Evolutionary conservation across 2,113 vertebrate genomes (phyloP).

Genomic region (Cepphus grylle): DNA sequence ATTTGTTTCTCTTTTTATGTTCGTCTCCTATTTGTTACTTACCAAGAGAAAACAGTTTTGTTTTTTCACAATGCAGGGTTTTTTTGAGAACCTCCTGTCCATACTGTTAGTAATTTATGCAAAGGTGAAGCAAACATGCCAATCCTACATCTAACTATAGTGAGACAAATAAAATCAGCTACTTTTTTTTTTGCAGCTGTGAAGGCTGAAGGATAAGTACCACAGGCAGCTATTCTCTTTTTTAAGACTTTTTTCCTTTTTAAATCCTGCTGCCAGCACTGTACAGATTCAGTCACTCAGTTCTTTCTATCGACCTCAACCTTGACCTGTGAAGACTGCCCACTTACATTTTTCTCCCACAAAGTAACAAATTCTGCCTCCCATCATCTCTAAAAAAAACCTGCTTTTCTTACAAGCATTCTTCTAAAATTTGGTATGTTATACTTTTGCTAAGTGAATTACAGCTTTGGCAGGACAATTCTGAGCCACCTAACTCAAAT

Average conservation of each 20-base stretch:
- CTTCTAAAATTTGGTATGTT: constrained; percentile 5
- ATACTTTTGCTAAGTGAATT: constrained; percentile 14
- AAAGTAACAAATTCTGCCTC: not conserved
- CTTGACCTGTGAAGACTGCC: constrained; percentile 50
- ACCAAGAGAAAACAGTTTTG: not conserved
- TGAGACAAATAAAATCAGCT: constrained; percentile 53
- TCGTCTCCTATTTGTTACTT: not conserved
- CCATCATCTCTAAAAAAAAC: not conserved
- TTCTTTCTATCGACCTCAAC: constrained; percentile 52
- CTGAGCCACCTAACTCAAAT: not conserved
- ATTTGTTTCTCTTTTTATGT: not conserved
- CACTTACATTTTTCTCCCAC: constrained; percentile 35
- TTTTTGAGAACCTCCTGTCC: constrained; percentile 5
- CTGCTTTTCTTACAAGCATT: constrained; percentile 3
- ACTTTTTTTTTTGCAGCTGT: constrained; percentile 1
- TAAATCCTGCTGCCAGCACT: constrained; percentile 27
- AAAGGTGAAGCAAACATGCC: constrained; percentile 57
- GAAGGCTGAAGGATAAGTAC: constrained; percentile 45
- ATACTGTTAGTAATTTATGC: constrained; percentile 42
- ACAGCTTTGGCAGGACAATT: not conserved
- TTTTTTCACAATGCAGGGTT: not conserved
- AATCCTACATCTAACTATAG: constrained; percentile 37
- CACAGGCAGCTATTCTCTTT: constrained; percentile 22
- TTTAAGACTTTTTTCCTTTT: constrained; percentile 1
- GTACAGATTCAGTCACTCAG: constrained; percentile 41